Evolutionary conservation across 1,140 invertebrate species (phyloP).

Genomic region (Teleogryllus occipitalis): DNA sequence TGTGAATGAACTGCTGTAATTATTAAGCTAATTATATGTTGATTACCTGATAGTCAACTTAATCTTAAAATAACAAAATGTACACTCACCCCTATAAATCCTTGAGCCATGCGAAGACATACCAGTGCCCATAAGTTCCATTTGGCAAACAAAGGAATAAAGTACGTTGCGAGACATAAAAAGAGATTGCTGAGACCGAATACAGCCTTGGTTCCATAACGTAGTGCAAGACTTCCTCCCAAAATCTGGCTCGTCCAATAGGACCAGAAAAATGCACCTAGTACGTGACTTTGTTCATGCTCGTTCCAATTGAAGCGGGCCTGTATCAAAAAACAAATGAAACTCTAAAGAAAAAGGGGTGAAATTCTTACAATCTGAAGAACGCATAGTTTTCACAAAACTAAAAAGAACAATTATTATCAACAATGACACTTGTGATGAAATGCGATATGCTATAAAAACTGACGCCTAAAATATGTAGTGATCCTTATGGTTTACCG

Average conservation of each 20-base stretch:
- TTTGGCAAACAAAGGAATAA: conserved; percentile 56
- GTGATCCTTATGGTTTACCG: too few species aligned
- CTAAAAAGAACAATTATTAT: too few species aligned
- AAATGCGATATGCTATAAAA: too few species aligned
- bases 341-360: too few species aligned
- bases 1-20: too few species aligned
- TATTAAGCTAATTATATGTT: too few species aligned
- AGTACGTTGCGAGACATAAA: conserved; percentile 56
- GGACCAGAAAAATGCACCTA: conserved; percentile 67
- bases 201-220: conserved; percentile 60
- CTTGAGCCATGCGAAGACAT: conserved; percentile 56
- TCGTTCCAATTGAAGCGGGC: conserved; percentile 62
- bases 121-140: conserved; percentile 52
- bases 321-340: background rate
- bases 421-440: too few species aligned
- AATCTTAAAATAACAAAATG: too few species aligned
- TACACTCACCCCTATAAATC: conserved; percentile 57
- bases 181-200: conserved; percentile 60
- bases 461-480: too few species aligned
- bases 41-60: too few species aligned
- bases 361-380: too few species aligned
- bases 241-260: conserved; percentile 66
- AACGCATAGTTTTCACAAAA: too few species aligned
- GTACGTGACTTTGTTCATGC: conserved; percentile 52
- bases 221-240: conserved; percentile 58